phyloP scores from a whole-genome alignment of 2,797 vertebrate genomes.

The Lepilemur ruficaudatus region DNA sequence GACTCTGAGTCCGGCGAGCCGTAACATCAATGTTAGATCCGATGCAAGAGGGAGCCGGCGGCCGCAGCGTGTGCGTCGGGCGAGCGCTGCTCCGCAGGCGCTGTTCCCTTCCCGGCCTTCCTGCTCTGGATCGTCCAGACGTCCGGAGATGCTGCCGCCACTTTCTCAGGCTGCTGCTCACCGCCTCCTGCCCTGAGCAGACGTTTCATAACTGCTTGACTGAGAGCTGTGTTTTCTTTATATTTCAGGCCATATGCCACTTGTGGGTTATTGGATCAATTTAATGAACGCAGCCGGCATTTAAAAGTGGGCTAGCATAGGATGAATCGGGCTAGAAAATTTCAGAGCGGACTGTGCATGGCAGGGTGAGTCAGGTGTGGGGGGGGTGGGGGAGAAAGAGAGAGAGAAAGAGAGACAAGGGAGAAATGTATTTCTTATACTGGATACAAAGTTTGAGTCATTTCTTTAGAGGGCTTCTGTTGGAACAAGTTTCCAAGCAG shows the following conservation, averaged over 20 bases:
- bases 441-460: background rate
- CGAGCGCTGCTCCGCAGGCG: background rate
- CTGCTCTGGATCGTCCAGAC: background rate
- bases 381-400: too few relatives aligned
- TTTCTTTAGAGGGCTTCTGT: background rate
- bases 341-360: background rate
- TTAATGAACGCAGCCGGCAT: background rate
- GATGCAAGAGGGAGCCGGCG: background rate
- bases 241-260: background rate
- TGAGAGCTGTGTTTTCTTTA: background rate
- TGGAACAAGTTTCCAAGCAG: background rate
- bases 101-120: background rate
- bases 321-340: background rate
- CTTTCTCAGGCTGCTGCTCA: background rate
- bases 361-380: background rate
- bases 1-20: background rate
- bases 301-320: background rate
- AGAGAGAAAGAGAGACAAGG: too few relatives aligned
- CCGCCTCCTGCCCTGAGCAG: background rate
- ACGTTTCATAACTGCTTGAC: background rate
- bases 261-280: background rate
- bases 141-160: background rate
- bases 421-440: background rate
- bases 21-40: background rate
- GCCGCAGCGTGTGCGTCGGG: too few relatives aligned